These are phyloP conservation scores for Genyomyrus donnyi DNA, from an alignment of 2,113 vertebrate species.

Conservation along the genomic window DNA sequence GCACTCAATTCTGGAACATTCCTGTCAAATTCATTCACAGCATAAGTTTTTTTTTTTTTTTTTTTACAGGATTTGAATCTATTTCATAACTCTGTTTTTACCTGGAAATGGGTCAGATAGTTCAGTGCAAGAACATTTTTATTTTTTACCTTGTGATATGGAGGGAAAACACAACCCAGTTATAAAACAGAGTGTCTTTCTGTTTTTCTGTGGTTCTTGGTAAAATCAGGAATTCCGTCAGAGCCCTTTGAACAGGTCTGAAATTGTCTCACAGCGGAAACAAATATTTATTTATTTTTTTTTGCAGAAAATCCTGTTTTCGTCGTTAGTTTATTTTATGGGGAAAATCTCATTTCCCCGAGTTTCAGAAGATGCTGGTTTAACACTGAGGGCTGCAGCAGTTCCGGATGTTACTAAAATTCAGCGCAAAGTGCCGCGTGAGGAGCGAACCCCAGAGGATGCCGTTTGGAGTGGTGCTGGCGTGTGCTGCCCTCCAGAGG, in stretches of 20 bases:
- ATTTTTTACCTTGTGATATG: not conserved
- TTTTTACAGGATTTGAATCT: not conserved
- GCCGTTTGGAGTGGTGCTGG: not conserved
- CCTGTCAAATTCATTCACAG: not conserved
- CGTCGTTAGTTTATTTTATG: not conserved
- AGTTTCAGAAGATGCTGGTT: not conserved
- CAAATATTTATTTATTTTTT: not conserved
- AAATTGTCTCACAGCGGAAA: not conserved
- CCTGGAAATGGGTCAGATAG: not conserved
- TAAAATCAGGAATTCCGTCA: not conserved
- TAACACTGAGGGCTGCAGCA: not conserved
- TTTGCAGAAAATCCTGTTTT: not conserved
- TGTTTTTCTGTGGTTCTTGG: not conserved
- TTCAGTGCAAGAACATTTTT: not conserved
- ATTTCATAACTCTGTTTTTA: not conserved
- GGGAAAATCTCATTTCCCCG: not conserved
- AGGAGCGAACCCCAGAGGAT: not conserved
- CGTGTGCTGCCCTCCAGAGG: not conserved
- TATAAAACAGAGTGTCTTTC: not conserved
- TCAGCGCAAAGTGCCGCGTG: not conserved
- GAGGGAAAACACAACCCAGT: not conserved
- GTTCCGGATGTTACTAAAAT: not conserved
- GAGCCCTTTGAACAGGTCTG: not conserved
- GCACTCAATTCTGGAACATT: not conserved
- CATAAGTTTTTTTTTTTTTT: not conserved